Evolutionary conservation across 1,140 invertebrate species (phyloP), one percentile per base, ranked within the genome.

Genomic region (Phocides pigmalion): DNA sequence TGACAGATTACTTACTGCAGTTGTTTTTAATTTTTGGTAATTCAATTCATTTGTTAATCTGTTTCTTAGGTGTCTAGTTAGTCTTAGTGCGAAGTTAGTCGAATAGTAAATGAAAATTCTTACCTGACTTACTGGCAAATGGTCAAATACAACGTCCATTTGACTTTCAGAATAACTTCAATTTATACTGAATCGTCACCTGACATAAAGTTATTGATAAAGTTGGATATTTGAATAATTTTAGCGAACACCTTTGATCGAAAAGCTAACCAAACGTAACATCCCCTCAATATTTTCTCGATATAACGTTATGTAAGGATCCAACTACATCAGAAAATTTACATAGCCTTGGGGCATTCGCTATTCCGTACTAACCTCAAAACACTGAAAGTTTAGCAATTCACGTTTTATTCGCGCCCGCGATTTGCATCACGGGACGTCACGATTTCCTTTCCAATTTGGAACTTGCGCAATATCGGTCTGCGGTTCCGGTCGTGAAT

Each of bases 381-480:
- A 72, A 66, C 64, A 69, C 62, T 66, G 41, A 65, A 72, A 72
- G 59, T 76, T 76, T 66, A 62, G 58, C 67, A 61, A 72, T 76
- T 72, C 65, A 42, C 69, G 19, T 72, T 76, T 76, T 76, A 72
- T 73, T 72, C 54, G 56, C 35, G 56, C 16, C 46, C 62, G 46
- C 65, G 67, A 73, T 73, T 72, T 76, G 73, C 70, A 70, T 70
- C 62, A 53, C 59, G 58, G 50, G 49, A 64, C 62, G 28, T 65
- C 47, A 62, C 64, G 68, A 50, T 66, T 72, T 66, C 70, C 66
- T 68, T 75, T 70, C 65, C 67, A 72, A 72, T 72, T 76, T 72
- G 62, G 63, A 76, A 76, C 53, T 75, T 72, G 72, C 68, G 66
- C 67, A 63, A 68, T 72, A 32, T 32, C 28, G 28, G 28, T 32